Evolutionary conservation across 2,113 vertebrate genomes (phyloP), one percentile per base, ranked within the genome.

Genomic region (Clarias magur): DNA sequence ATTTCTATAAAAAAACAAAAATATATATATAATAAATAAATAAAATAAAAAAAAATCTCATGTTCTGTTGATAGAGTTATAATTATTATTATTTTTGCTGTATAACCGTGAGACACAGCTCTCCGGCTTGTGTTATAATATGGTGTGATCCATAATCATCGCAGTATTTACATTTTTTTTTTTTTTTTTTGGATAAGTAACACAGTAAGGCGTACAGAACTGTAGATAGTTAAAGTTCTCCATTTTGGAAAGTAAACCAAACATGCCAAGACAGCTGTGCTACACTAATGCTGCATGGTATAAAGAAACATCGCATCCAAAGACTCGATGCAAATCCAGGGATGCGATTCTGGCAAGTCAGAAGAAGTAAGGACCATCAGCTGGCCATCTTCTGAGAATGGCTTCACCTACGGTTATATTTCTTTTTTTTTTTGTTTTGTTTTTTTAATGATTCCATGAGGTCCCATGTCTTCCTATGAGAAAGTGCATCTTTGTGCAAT

Each of bases 401-500:
- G 11, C 17, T 30, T 17, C 57, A 12, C 11, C 79, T 19, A 13
- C 1, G 56, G 57, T 56, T 34, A 25, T 3, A 34, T 38, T 2
- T 23, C 54, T 12, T 25, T 48, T 25, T 75, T 48, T 13, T 12
- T 48, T 48, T 42, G 6, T 48, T 48, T 48, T 17, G 13, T 68
- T 68, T 17, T 6, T 13, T 2, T 16, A 56, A n/a, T 7, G 25
- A 27, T 27, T 25, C 48, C 0, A 53, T 23, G 30, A 56, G 38
- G 85, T 82, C 65, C 75, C 65, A 13, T 83, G 56, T 75, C 70
- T 79, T 79, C 30, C 30, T 57, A 80, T 85, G 82, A 85, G 11
- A 62, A 85, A 87, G 67, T 88, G 86, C 54, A 87, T 87, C 82
- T 76, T 87, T 72, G 81, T 67, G n/a, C 78, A 70, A 85, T 81